Evolutionary conservation across 2,888 invertebrate genomes (phyloP).

Genomic region (Saturnia pavonia): DNA sequence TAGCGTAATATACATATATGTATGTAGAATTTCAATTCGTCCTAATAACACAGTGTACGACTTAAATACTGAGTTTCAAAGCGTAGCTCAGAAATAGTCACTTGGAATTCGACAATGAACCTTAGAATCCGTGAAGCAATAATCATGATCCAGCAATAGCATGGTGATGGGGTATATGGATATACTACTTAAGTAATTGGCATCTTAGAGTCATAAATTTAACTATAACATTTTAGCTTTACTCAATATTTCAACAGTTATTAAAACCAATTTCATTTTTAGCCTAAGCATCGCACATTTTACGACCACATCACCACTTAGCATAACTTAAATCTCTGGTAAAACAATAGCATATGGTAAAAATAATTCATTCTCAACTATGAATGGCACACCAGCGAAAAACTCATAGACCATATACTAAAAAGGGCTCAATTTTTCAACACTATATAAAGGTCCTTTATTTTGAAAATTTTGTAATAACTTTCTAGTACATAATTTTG

Average conservation of each 20-base stretch:
- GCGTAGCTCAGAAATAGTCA: neutral
- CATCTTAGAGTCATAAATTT: neutral
- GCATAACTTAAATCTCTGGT: neutral
- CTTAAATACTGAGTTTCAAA: neutral
- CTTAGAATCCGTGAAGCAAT: neutral
- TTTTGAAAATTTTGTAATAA: too few relatives aligned
- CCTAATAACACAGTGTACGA: neutral
- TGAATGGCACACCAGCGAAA: neutral
- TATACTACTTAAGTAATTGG: neutral
- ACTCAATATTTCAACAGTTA: too few relatives aligned
- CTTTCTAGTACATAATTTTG: too few relatives aligned
- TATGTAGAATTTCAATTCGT: neutral
- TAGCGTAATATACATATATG: neutral
- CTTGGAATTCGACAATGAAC: neutral
- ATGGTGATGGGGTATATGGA: too few relatives aligned
- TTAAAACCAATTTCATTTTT: too few relatives aligned
- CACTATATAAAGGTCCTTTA: too few relatives aligned
- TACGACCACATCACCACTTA: neutral
- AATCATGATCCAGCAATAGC: neutral
- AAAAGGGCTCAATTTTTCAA: neutral
- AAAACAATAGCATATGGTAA: neutral
- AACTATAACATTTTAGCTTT: too few relatives aligned
- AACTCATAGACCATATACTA: neutral
- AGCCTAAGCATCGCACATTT: neutral
- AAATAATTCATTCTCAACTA: neutral